These are phyloP conservation scores for Gyrodactylus bullatarudis DNA, from an alignment of 1,140 invertebrate genomes.

Conservation along the genomic window DNA sequence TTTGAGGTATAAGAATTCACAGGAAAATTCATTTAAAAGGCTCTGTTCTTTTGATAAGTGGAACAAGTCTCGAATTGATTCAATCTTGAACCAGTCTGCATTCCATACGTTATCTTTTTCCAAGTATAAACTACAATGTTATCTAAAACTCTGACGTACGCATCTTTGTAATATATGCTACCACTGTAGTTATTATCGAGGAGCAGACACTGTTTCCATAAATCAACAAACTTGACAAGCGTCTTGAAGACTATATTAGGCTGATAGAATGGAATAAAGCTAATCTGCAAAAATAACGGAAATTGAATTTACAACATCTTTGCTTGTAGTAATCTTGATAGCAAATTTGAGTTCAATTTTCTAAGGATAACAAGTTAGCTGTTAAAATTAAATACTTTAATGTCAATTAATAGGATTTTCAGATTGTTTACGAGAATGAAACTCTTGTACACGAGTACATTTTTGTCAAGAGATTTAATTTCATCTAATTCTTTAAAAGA, in stretches of 20 bases:
- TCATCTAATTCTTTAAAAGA: neutral
- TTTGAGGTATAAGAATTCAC: neutral
- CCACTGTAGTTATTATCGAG: neutral
- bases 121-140: neutral
- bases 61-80: neutral
- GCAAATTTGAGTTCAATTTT: neutral
- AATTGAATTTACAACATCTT: neutral
- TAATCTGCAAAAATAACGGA: neutral
- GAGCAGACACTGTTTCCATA: neutral
- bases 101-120: neutral
- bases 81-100: neutral
- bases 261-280: neutral
- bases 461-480: neutral
- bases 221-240: neutral
- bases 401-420: neutral
- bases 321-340: neutral
- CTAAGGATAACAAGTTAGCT: neutral
- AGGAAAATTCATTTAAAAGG: neutral
- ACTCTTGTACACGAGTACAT: neutral
- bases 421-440: neutral
- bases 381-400: neutral
- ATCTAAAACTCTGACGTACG: neutral
- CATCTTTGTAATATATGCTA: neutral
- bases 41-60: neutral
- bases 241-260: neutral